phyloP scores from a whole-genome alignment of 2,888 invertebrate species.

The Caenorhabditis zanzibari region DNA sequence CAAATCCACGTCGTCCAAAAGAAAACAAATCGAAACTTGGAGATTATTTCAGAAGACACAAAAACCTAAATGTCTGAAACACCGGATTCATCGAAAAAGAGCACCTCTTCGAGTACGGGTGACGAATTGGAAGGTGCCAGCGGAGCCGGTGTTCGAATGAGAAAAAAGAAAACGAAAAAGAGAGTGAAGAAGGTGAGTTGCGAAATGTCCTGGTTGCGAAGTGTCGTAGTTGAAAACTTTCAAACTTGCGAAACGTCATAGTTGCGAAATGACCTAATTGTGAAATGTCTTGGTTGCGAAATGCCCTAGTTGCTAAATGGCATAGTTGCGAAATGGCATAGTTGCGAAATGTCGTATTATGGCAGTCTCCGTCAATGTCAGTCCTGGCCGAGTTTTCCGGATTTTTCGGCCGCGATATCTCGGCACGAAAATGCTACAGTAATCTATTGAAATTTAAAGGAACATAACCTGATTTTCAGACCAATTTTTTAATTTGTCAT shows the following conservation, averaged over 20 bases:
- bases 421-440: too few species aligned
- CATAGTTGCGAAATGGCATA: too few species aligned
- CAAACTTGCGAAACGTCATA: background rate
- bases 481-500: too few species aligned
- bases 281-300: too few species aligned
- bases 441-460: too few species aligned
- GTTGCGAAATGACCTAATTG: too few species aligned
- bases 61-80: slow-evolving; percentile 18
- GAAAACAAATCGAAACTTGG: background rate
- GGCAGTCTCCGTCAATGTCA: too few species aligned
- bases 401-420: too few species aligned
- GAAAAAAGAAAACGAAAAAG: slow-evolving; percentile 10
- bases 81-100: slow-evolving; percentile 1
- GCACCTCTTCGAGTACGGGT: background rate
- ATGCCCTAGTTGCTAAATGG: too few species aligned
- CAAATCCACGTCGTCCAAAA: background rate
- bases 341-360: too few species aligned
- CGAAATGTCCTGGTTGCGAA: background rate
- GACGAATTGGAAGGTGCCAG: slow-evolving; percentile 33
- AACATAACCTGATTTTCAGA: too few species aligned
- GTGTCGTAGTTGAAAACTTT: background rate
- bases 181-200: slow-evolving; percentile 7
- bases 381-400: too few species aligned
- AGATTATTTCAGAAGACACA: background rate
- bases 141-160: slow-evolving; percentile 6